phyloP scores from a whole-genome alignment of 2,888 invertebrate species.

The Mimumesa dahlbomi region DNA sequence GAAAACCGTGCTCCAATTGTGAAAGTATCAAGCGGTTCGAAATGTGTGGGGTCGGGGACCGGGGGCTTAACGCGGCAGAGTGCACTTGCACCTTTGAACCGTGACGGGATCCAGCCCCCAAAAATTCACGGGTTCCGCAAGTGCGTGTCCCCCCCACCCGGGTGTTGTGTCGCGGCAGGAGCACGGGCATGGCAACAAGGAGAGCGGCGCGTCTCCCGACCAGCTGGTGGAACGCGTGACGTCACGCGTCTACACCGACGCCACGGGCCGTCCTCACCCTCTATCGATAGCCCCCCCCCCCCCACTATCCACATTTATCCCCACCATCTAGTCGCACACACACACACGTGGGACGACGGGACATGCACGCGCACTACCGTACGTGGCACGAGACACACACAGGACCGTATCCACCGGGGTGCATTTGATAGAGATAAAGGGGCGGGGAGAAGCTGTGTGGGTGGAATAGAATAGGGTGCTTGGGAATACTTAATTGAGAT shows the following conservation, averaged over 20 bases:
- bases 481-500: too few relatives aligned
- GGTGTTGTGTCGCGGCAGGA: slow-evolving; percentile 28
- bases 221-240: slow-evolving; percentile 65
- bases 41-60: too few relatives aligned
- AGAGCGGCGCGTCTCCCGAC: slow-evolving; percentile 52
- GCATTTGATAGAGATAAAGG: not conserved
- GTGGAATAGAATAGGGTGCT: too few relatives aligned
- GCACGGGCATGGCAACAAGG: slow-evolving; percentile 57
- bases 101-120: slow-evolving; percentile 1
- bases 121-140: slow-evolving; percentile 2
- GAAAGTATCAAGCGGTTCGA: too few relatives aligned
- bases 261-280: slow-evolving; percentile 13
- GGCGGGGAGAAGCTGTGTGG: too few relatives aligned
- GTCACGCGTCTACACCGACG: slow-evolving; percentile 58
- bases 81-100: slow-evolving; percentile 16
- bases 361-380: slow-evolving; percentile 19
- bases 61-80: slow-evolving; percentile 7
- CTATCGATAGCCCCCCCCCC: slow-evolving; percentile 3
- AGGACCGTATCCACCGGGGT: slow-evolving; percentile 32
- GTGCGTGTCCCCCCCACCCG: not conserved
- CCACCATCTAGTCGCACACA: not conserved
- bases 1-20: too few relatives aligned
- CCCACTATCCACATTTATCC: not conserved
- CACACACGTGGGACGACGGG: slow-evolving; percentile 3
- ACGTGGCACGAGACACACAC: slow-evolving; percentile 49